These are phyloP conservation scores for Orussus abietinus DNA, from an alignment of 1,140 invertebrate genomes.

Conservation along the genomic window DNA sequence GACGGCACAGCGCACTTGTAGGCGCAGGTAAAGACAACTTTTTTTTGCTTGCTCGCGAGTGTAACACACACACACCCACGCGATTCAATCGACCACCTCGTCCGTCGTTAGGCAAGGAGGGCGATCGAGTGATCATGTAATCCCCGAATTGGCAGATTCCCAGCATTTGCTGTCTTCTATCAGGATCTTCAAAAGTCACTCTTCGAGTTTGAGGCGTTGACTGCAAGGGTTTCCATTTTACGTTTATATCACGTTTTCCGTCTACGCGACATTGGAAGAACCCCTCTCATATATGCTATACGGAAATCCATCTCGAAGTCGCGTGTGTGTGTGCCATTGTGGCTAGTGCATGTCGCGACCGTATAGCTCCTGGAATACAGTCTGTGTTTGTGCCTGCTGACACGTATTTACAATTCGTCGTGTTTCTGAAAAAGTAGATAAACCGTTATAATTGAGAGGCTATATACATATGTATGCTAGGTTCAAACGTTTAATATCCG, in stretches of 20 bases:
- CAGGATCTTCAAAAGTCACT: constrained; percentile 5
- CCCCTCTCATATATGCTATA: constrained; percentile 11
- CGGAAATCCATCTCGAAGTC: constrained; percentile 14
- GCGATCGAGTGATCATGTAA: neutral
- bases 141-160: neutral
- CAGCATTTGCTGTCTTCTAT: constrained; percentile 11
- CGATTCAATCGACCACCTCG: too few species aligned
- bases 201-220: too few species aligned
- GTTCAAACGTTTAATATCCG: constrained; percentile 13
- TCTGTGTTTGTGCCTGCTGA: constrained; percentile 29
- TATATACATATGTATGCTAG: constrained; percentile 45
- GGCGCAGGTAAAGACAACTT: constrained; percentile 7
- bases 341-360: constrained; percentile 29
- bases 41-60: constrained; percentile 14
- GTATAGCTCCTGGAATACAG: constrained; percentile 51
- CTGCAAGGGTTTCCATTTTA: too few species aligned
- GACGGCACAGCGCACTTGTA: neutral
- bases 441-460: too few species aligned
- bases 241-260: neutral
- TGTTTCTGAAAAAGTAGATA: constrained; percentile 57
- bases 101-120: constrained; percentile 5
- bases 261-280: neutral
- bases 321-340: constrained; percentile 16
- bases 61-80: constrained; percentile 23
- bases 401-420: constrained; percentile 61